phyloP scores from a whole-genome alignment of 2,888 invertebrate species.

The Saturnia japonica region DNA sequence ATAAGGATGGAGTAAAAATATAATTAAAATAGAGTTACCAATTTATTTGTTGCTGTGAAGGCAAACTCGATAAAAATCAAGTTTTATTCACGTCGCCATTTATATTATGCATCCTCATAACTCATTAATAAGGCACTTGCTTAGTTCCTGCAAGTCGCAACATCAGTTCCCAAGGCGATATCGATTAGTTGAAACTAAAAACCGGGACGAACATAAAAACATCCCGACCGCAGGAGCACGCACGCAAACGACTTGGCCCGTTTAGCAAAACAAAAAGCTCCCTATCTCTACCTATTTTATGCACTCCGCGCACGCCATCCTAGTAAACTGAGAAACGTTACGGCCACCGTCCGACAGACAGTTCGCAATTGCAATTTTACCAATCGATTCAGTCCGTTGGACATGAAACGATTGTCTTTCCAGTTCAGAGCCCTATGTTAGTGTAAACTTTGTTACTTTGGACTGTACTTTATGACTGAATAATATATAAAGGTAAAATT shows the following conservation, averaged over 20 bases:
- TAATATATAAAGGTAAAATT: background rate
- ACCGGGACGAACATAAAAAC: conserved; percentile 21
- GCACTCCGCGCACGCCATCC: conserved; percentile 17
- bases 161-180: conserved; percentile 22
- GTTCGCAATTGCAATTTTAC: background rate
- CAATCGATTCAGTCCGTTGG: background rate
- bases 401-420: background rate
- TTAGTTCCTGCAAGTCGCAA: background rate
- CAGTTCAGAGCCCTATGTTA: background rate
- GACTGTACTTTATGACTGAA: background rate
- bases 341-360: conserved; percentile 3
- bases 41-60: too few species aligned
- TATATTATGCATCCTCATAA: too few species aligned
- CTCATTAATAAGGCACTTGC: too few species aligned
- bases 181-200: conserved; percentile 21
- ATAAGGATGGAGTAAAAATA: too few species aligned
- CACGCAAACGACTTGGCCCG: conserved; percentile 18
- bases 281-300: conserved; percentile 22
- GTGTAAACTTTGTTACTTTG: background rate
- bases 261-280: conserved; percentile 18
- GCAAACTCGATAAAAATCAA: too few species aligned
- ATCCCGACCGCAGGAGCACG: conserved; percentile 15
- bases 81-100: too few species aligned
- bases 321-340: conserved; percentile 9
- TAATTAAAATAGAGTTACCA: too few species aligned